Evolutionary conservation across 2,888 invertebrate species (phyloP).

Genomic region (Rotaria sp.): DNA sequence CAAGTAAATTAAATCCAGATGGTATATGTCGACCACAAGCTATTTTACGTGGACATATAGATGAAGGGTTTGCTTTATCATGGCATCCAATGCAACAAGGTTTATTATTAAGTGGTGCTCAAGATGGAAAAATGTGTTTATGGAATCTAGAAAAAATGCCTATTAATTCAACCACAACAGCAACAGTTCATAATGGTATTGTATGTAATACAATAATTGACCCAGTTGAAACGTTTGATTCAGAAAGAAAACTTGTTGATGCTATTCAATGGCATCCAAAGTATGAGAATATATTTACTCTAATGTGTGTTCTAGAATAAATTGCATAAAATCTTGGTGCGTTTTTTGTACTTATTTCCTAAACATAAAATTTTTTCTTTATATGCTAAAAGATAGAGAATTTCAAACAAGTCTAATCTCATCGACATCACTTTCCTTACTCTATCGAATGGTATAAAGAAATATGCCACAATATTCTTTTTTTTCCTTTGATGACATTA

Average conservation of each 20-base stretch:
- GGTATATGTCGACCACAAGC: conserved; percentile 33
- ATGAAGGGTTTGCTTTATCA: conserved; percentile 40
- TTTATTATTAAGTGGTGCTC: not conserved
- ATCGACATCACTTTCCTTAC: too few species aligned
- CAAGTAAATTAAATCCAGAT: conserved; percentile 27
- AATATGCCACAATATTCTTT: too few species aligned
- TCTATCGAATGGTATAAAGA: too few species aligned
- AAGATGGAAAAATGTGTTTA: conserved; percentile 26
- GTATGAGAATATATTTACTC: not conserved
- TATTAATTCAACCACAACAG: not conserved
- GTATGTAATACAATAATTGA: conserved; percentile 17
- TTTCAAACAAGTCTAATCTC: too few species aligned
- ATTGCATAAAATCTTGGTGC: too few species aligned
- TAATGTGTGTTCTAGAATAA: too few species aligned
- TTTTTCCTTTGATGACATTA: too few species aligned
- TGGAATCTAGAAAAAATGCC: conserved; percentile 24
- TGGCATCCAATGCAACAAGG: conserved; percentile 33
- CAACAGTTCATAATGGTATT: not conserved
- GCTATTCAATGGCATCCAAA: conserved; percentile 27
- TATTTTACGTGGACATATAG: conserved; percentile 37
- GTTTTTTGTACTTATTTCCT: too few species aligned
- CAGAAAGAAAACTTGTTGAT: conserved; percentile 12
- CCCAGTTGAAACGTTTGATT: not conserved
- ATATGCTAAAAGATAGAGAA: too few species aligned
- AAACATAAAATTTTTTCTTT: too few species aligned